Base-by-base conservation (phyloP, 2,888 invertebrate species). In the Drosophila sordidula region DNA sequence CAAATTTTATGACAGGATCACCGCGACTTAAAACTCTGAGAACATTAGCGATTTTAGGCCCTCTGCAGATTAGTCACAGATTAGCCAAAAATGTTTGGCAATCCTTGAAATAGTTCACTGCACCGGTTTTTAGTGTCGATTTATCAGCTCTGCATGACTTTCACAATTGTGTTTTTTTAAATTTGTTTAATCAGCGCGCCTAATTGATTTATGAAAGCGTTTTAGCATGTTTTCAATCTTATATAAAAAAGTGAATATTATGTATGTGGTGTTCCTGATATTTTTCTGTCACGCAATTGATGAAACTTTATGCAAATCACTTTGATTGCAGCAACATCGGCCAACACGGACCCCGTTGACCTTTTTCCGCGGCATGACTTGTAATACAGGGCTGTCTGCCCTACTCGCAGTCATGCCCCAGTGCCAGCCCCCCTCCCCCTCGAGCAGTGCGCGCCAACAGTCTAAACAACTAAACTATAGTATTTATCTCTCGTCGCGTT, bases 61-160 rank as follows among this genome's bases (percentile, higher is more conserved):
- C 4, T 39, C 47, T 52, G 4, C 1, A 46, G 36, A 64, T 36
- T 44, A 32, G 11, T 46, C 18, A 5, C 8, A 47, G 47, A 64
- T 70, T 52, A 42, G 32, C 11, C 9, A 6, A 6, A 32, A 11
- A 0, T 29, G 54, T 56, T 49, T 4, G 44, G 25, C 12, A 39
- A 61, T 64, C 49, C 74, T 70, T 64, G 45, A 42, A 26, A 14
- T 44, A 52, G 78, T 67, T 67, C 57, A 64, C 22, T 66, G 57
- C 49, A 49, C 44, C 25, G 25, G 29, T 38, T 0, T 2, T 36
- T 6, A 1, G 32, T n/a, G 38, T 26, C 38, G 39, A 46, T 51
- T 64, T 49, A 69, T 83, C 78, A 51, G 63, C 34, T 22, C 34
- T 22, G 5, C 29, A 77, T 83, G 84, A 72, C 78, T 58, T 52